These are phyloP conservation scores for Bathybates hornii DNA, from an alignment of 2,113 vertebrate genomes.

Conservation along the genomic window DNA sequence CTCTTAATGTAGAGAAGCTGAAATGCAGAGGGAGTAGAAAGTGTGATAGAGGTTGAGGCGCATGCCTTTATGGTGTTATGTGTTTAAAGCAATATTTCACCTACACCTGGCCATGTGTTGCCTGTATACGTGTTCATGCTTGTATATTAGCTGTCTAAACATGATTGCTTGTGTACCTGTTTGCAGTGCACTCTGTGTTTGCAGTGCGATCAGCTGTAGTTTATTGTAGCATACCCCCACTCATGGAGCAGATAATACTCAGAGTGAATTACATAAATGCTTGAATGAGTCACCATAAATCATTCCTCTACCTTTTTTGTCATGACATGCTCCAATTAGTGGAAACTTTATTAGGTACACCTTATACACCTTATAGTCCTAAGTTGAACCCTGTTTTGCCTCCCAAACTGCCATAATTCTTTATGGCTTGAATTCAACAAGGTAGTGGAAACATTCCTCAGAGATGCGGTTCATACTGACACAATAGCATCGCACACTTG, in stretches of 20 bases:
- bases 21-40: background rate
- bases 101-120: background rate
- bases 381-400: background rate
- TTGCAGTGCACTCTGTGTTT: background rate
- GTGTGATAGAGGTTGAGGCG: background rate
- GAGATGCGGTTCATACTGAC: background rate
- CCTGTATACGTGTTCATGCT: background rate
- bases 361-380: background rate
- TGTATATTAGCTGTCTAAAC: background rate
- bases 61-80: background rate
- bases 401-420: background rate
- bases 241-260: background rate
- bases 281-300: conserved; percentile 12
- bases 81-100: background rate
- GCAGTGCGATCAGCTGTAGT: background rate
- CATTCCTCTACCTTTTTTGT: background rate
- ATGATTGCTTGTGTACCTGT: background rate
- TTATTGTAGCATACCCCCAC: background rate
- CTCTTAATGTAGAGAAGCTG: background rate
- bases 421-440: background rate
- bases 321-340: background rate
- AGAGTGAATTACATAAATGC: conserved; percentile 8
- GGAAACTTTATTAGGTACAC: background rate
- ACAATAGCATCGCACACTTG: background rate
- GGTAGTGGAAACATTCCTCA: background rate